phyloP scores from a whole-genome alignment of 2,113 vertebrate species.

The Cyanoliseus patagonus region DNA sequence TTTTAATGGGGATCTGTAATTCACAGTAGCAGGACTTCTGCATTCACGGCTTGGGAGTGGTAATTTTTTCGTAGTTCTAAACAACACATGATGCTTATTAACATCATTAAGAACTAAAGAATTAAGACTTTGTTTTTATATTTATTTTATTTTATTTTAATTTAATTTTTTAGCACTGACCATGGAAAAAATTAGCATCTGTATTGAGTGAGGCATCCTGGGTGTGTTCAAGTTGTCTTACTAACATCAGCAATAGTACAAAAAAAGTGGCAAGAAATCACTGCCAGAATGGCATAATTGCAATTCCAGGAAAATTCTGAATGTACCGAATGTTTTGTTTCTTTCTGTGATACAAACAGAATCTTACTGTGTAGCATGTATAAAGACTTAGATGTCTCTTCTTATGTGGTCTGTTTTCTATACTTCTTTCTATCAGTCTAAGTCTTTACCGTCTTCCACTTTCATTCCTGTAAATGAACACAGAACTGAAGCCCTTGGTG shows the following conservation, averaged over 20 bases:
- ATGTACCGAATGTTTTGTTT: neutral
- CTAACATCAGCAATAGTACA: neutral
- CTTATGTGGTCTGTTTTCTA: neutral
- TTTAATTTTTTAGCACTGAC: neutral
- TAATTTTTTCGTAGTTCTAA: neutral
- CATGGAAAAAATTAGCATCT: neutral
- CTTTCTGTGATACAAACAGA: neutral
- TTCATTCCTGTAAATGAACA: neutral
- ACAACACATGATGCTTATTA: neutral
- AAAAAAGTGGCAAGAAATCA: neutral
- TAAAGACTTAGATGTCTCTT: neutral
- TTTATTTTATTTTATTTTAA: neutral
- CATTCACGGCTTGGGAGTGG: neutral
- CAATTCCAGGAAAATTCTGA: neutral
- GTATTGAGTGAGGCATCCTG: neutral
- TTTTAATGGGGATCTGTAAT: neutral
- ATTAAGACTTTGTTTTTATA: neutral
- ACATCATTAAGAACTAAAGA: neutral
- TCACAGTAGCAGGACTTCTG: neutral
- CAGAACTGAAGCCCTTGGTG: neutral
- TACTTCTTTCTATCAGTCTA: neutral
- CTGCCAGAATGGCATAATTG: neutral
- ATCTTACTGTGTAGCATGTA: neutral
- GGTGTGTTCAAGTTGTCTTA: neutral
- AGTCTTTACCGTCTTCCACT: neutral